A percentile compares a stretch with the other conserved stretches of the same genome.
Evolutionary conservation across 1,140 invertebrate species (phyloP).

Genomic region (Galendromus occidentalis): DNA sequence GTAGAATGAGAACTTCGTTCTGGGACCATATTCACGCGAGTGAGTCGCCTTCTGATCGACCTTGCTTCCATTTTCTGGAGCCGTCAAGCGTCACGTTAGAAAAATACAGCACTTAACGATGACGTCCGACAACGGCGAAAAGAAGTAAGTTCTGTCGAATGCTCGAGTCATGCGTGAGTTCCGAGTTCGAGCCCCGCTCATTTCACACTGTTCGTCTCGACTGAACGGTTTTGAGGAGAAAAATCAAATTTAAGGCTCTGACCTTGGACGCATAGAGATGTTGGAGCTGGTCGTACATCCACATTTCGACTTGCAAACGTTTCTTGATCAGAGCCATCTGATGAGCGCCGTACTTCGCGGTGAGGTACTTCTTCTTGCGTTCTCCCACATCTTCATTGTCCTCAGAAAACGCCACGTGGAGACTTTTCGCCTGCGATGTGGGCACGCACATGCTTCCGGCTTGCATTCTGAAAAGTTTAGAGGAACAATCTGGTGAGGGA

Average conservation of each 20-base stretch:
- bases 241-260: slow-evolving; percentile 26
- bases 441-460: background rate
- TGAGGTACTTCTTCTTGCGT: slow-evolving; percentile 60
- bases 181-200: too few relatives aligned
- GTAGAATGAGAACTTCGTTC: too few relatives aligned
- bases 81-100: too few relatives aligned
- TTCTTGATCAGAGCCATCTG: slow-evolving; percentile 91
- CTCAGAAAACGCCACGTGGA: slow-evolving; percentile 68
- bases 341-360: slow-evolving; percentile 85
- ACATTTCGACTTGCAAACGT: slow-evolving; percentile 82
- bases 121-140: too few relatives aligned
- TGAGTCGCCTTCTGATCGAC: too few relatives aligned
- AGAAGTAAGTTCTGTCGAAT: too few relatives aligned
- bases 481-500: too few relatives aligned
- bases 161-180: too few relatives aligned
- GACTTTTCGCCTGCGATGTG: slow-evolving; percentile 18
- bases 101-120: too few relatives aligned
- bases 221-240: slow-evolving; percentile 15
- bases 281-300: slow-evolving; percentile 83
- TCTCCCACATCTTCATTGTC: slow-evolving; percentile 56
- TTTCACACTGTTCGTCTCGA: slow-evolving; percentile 14
- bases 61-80: too few relatives aligned
- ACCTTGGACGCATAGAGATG: slow-evolving; percentile 62
- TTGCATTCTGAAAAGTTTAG: slow-evolving; percentile 1
- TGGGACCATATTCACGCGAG: too few relatives aligned